Base-by-base conservation (phyloP, 1,140 invertebrate species). In the Panagrolaimus sp. region DNA sequence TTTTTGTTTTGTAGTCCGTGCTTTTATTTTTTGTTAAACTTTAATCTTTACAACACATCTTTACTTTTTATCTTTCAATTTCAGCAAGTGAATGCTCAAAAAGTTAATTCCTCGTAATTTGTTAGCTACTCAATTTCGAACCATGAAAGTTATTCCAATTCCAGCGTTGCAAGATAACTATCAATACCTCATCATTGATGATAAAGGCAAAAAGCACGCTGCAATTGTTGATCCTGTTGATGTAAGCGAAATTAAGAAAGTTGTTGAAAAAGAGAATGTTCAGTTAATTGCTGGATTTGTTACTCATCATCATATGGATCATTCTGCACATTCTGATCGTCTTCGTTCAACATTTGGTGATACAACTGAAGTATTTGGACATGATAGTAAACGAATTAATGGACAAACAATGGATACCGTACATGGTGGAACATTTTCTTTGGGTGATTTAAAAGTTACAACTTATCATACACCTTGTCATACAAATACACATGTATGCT, bases 401-500 rank as follows among this genome's bases (percentile, higher is more conserved):
- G 51, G 51, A 27, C 51, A 57, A 57, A 57, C 51, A 11, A 57
- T 20, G 27, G 27, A 57, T 27, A 57, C 51, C 20, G 27, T 27
- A 11, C 20, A 57, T 13, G 51, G 51, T 27, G 51, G 13, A 25
- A 27, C 27, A 25, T 57, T 57, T 27, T 25, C 20, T 20, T 25
- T 57, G 20, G 51, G 51, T 11, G 27, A 57, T 57, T 27, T 57
- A 4, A 27, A 27, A 20, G 51, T 57, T 27, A 57, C 20, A 16
- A 57, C 51, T 20, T 57, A 25, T 9, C 51, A 57, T 57, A 98
- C 96, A 42, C 96, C 96, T 0, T 98, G 95, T 82, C 96, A 98
- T 78, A 98, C 96, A 0, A 87, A 86, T 9, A 44, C 64, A 0
- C 94, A 98, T 78, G 91, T 98, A 77, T 98, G 86, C 74, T 87